Conservation (phyloP, 2,888 invertebrate genomes). For the Melanotus villosus region DNA sequence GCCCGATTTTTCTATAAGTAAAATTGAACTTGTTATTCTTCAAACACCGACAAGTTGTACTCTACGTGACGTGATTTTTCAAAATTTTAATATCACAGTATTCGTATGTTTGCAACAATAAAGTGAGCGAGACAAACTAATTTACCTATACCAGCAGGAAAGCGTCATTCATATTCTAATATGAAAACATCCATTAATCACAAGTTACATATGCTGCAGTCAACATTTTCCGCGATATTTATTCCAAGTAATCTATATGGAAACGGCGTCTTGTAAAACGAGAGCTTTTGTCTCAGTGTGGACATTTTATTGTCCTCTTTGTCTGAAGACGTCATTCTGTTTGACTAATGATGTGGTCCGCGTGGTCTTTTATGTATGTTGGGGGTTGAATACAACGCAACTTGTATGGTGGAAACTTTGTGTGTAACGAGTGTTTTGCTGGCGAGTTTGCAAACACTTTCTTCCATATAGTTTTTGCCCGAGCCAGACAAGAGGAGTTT, state of each 20-base stretch:
- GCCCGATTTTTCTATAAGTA: no score
- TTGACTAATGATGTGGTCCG: conserved; percentile 23
- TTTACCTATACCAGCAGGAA: not conserved
- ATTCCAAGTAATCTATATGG: conserved; percentile 16
- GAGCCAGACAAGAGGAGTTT: not conserved
- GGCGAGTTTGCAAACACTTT: conserved; percentile 14
- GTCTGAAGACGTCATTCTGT: conserved; percentile 23
- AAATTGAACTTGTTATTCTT: no score
- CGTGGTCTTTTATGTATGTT: conserved; percentile 21
- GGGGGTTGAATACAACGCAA: conserved; percentile 18
- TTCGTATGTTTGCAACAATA: no score
- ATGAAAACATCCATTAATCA: conserved; percentile 15
- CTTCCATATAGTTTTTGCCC: not conserved
- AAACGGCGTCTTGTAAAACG: conserved; percentile 17
- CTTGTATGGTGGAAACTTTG: conserved; percentile 7
- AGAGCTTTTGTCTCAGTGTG: conserved; percentile 19
- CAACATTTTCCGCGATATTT: conserved; percentile 12
- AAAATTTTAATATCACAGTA: no score
- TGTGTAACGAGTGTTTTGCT: conserved; percentile 19
- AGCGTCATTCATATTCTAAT: conserved; percentile 8
- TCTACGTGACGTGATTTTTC: no score
- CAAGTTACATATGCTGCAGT: conserved; percentile 3
- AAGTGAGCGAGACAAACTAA: not conserved
- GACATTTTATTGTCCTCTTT: conserved; percentile 25
- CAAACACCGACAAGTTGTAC: no score